Base-by-base conservation (phyloP, 2,888 invertebrate genomes). In the Tachina fera region DNA sequence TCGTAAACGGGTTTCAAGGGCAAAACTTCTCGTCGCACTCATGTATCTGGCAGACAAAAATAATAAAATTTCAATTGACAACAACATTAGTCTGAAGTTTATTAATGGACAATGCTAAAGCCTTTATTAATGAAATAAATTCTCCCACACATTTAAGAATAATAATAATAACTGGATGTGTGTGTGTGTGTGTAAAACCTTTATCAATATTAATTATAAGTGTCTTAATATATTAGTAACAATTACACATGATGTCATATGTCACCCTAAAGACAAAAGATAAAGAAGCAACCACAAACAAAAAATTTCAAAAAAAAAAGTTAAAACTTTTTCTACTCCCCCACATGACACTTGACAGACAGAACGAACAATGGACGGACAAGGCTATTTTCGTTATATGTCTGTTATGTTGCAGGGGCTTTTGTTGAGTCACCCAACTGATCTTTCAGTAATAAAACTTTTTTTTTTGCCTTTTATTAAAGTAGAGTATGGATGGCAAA, bases 171-270 rank as follows among this genome's bases (percentile, higher is more conserved):
- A n/a, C n/a, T 60, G 39, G 41, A 1, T 9, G 31, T 51, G 8
- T 9, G 13, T 43, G 19, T 1, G n/a, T 31, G 47, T 45, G 9
- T 51, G 22, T 16, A 19, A 78, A 79, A 72, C 86, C 76, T 86
- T 86, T 86, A 85, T 83, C 79, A 86, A 83, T 83, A 83, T 86
- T 86, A 86, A 86, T 83, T 83, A 80, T 19, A 83, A 83, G 67
- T 86, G 86, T 72, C 86, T 76, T 76, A 83, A 78, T 86, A 61
- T 75, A 83, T 86, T 79, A 86, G 75, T 67, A 80, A 68, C 83
- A 83, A 86, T 83, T 76, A 80, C 72, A 61, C 56, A 41, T 68
- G 75, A 80, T 83, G 76, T 83, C 86, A 77, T 76, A 72, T 76
- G 79, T 74, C 85, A 74, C 78, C 74, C 61, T 65, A 60, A n/a